phyloP scores from a whole-genome alignment of 1,140 invertebrate species.

The Physella acuta region DNA sequence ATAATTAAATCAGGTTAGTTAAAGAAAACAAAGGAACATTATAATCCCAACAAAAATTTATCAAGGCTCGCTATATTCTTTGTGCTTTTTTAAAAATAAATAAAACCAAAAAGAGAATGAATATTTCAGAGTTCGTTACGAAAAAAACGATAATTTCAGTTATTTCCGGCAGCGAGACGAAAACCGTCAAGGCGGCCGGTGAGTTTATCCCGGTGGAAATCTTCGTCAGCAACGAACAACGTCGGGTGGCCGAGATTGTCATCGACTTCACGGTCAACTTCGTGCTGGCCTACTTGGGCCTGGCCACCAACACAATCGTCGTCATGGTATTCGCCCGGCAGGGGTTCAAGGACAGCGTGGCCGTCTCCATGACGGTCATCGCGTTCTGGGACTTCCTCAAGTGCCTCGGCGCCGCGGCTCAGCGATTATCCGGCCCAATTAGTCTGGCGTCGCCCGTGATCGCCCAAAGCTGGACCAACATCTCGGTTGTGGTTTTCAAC shows the following conservation, averaged over 20 bases:
- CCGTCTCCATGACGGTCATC: neutral
- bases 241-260: neutral
- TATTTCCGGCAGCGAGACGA: too few species aligned
- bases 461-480: constrained; percentile 10
- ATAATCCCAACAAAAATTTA: too few species aligned
- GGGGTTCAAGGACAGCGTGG: constrained; percentile 1
- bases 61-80: too few species aligned
- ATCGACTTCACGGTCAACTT: constrained; percentile 4
- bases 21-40: too few species aligned
- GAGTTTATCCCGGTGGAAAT: constrained; percentile 2
- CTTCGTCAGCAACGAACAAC: neutral
- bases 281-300: neutral
- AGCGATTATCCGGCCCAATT: constrained; percentile 10
- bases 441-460: neutral
- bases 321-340: constrained; percentile 1
- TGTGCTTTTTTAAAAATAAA: too few species aligned
- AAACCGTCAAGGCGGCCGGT: too few species aligned
- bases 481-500: neutral
- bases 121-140: too few species aligned
- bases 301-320: constrained; percentile 2
- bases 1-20: too few species aligned
- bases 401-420: neutral
- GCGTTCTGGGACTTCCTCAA: constrained; percentile 7
- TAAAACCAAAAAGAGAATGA: too few species aligned
- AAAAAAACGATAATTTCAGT: too few species aligned